A percentile compares a stretch with the other conserved stretches of the same genome.
phyloP scores from a whole-genome alignment of 2,113 vertebrate genomes.

The Rutilus rutilus region DNA sequence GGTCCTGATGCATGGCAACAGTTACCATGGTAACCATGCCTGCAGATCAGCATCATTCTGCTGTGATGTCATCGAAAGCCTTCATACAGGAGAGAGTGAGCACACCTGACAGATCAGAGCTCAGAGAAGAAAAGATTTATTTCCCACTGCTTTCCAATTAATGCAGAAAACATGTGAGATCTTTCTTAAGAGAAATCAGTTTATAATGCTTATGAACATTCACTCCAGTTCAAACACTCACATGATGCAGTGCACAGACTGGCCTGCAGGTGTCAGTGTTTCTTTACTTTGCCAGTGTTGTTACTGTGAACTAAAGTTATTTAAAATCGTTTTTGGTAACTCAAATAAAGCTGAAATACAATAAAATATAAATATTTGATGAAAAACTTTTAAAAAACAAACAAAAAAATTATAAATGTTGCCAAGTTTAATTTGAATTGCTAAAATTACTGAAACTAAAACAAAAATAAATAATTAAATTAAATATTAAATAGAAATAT shows the following conservation, averaged over 20 bases:
- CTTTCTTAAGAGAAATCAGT: neutral
- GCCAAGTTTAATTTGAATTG: neutral
- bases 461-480: neutral
- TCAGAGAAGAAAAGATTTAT: neutral
- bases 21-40: conserved; percentile 87
- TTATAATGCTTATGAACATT: neutral
- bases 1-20: conserved; percentile 73
- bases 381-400: too few relatives aligned
- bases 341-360: too few relatives aligned
- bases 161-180: neutral
- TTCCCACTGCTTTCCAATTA: too few relatives aligned
- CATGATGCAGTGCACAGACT: neutral
- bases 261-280: conserved; percentile 49
- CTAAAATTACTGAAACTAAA: neutral
- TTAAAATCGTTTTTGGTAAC: too few relatives aligned
- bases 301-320: neutral
- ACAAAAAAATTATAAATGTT: neutral
- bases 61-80: conserved; percentile 77
- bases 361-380: neutral
- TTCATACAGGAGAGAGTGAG: conserved; percentile 83
- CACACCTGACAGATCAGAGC: conserved; percentile 58
- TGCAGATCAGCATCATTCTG: conserved; percentile 75
- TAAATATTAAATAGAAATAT: neutral
- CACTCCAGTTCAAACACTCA: too few relatives aligned
- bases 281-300: neutral